Conservation (phyloP, 2,888 invertebrate species). For the Aromia moschata region DNA sequence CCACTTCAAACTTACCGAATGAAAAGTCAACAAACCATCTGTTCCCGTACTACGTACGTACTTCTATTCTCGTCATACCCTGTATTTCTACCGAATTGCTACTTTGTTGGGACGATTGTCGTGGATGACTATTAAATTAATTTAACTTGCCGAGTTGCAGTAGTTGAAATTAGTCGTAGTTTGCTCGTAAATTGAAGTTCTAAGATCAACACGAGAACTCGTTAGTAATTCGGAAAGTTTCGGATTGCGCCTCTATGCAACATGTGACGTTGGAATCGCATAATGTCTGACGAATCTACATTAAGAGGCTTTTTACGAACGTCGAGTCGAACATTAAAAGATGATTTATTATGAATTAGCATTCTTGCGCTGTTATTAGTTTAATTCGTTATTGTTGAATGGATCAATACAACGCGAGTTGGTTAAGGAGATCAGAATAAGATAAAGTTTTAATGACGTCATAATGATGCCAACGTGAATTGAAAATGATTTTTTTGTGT, state of each 20-base stretch:
- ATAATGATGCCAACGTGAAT: too few relatives aligned
- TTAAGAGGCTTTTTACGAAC: too few relatives aligned
- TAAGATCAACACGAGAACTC: constrained; percentile 28
- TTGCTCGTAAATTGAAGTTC: constrained; percentile 24
- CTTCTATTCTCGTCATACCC: background rate
- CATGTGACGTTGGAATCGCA: constrained; percentile 3
- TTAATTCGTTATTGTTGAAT: too few relatives aligned
- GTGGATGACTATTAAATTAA: constrained; percentile 27
- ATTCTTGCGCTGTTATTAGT: too few relatives aligned
- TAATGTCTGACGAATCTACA: background rate
- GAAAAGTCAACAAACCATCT: background rate
- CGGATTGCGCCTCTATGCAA: constrained; percentile 15
- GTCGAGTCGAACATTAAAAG: too few relatives aligned
- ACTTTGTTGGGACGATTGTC: constrained; percentile 20
- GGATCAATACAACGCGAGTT: too few relatives aligned
- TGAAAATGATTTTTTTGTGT: too few relatives aligned
- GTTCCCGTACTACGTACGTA: background rate
- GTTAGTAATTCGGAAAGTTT: constrained; percentile 16
- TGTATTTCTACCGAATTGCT: constrained; percentile 8
- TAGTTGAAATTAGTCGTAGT: constrained; percentile 27
- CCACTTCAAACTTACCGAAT: background rate
- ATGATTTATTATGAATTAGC: too few relatives aligned
- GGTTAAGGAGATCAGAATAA: too few relatives aligned
- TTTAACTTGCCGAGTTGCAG: constrained; percentile 26
- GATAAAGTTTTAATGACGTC: too few relatives aligned